These are phyloP conservation scores for Lasioglossum pauxillum DNA, from an alignment of 2,888 invertebrate genomes.

Conservation along the genomic window DNA sequence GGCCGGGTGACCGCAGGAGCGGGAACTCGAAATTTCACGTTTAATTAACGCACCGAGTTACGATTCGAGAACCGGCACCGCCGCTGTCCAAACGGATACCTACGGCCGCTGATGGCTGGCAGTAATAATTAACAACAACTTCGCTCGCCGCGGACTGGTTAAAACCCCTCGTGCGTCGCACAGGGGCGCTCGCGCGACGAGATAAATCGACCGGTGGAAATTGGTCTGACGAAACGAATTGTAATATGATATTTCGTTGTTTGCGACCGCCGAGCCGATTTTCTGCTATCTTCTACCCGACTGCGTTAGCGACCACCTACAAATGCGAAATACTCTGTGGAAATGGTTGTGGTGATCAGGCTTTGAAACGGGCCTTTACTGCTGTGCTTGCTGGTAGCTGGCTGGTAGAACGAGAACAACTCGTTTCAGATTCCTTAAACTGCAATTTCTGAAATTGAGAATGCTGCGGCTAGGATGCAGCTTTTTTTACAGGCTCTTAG, in stretches of 20 bases:
- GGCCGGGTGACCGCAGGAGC: not conserved
- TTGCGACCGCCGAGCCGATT: not conserved
- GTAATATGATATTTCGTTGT: slow-evolving; percentile 29
- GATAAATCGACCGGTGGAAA: slow-evolving; percentile 20
- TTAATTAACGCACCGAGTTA: slow-evolving; percentile 59
- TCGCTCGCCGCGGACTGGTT: slow-evolving; percentile 39
- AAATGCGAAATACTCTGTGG: not conserved
- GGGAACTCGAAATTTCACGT: slow-evolving; percentile 42
- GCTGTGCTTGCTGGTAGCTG: too few species aligned
- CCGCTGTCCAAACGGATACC: slow-evolving; percentile 31
- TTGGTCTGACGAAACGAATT: slow-evolving; percentile 16
- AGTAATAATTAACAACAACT: slow-evolving; percentile 52
- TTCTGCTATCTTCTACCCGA: not conserved
- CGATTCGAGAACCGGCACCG: slow-evolving; percentile 34
- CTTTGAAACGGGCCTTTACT: not conserved
- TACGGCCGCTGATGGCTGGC: slow-evolving; percentile 19
- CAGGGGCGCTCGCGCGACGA: not conserved
- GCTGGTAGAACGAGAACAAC: too few species aligned
- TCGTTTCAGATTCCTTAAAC: too few species aligned
- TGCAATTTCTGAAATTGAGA: too few species aligned
- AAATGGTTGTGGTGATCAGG: not conserved
- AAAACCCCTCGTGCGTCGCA: not conserved
- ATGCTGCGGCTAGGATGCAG: too few species aligned
- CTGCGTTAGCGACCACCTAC: too few species aligned
- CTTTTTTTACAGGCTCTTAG: too few species aligned